Evolutionary conservation across 2,888 invertebrate genomes (phyloP).

Genomic region (Phrixothrix hirtus): DNA sequence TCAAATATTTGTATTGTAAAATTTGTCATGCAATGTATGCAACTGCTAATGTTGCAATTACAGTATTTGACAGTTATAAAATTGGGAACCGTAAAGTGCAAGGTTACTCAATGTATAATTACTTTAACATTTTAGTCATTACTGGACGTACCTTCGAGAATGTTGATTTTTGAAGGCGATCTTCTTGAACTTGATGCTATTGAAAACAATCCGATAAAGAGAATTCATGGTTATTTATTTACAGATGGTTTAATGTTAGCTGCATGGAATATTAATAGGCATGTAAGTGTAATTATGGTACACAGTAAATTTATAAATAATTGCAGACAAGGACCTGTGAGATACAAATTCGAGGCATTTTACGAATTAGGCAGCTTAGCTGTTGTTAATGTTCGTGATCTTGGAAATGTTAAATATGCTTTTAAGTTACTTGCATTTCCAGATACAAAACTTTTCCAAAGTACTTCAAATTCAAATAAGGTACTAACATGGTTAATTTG

Average conservation of each 20-base stretch:
- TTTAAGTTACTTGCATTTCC: slow-evolving; percentile 95
- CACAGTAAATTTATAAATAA: not conserved
- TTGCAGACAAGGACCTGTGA: slow-evolving; percentile 70
- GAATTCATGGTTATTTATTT: slow-evolving; percentile 90
- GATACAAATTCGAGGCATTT: slow-evolving; percentile 81
- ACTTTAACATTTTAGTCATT: not conserved
- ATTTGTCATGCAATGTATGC: too few relatives aligned
- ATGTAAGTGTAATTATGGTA: slow-evolving; percentile 4
- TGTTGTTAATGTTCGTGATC: slow-evolving; percentile 90
- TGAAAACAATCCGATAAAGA: slow-evolving; percentile 82
- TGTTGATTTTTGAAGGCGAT: slow-evolving; percentile 89
- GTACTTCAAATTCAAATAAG: slow-evolving; percentile 70
- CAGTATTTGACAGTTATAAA: too few relatives aligned
- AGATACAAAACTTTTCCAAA: slow-evolving; percentile 89
- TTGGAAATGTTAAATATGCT: slow-evolving; percentile 87
- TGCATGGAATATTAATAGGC: slow-evolving; percentile 73
- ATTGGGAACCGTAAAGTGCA: too few relatives aligned
- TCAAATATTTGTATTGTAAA: too few relatives aligned
- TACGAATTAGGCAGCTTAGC: slow-evolving; percentile 89
- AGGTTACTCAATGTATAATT: too few relatives aligned
- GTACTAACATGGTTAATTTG: slow-evolving; percentile 35
- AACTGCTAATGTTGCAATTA: too few relatives aligned
- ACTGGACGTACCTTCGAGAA: slow-evolving; percentile 74
- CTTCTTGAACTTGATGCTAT: slow-evolving; percentile 86
- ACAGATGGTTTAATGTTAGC: slow-evolving; percentile 91